A percentile compares a stretch with the other conserved stretches of the same genome.
Conservation (phyloP, 2,113 vertebrate species). For the Phalacrocorax aristotelis region DNA sequence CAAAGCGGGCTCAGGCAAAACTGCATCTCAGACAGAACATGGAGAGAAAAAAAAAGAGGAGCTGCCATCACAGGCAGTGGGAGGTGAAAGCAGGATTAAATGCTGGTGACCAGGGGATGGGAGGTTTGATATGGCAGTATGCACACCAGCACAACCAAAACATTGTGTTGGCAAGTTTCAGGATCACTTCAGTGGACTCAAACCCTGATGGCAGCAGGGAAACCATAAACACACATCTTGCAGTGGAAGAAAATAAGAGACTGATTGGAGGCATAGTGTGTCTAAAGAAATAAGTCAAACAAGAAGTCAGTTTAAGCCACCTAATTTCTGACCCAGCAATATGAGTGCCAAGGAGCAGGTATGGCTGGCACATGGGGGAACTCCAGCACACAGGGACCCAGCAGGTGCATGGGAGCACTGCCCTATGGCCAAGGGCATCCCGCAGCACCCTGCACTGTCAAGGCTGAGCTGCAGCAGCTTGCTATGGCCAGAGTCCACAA, state of each 20-base stretch:
- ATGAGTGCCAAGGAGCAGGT: neutral
- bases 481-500: rapidly evolving
- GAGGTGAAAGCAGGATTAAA: neutral
- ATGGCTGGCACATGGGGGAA: rapidly evolving
- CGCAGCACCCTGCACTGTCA: neutral
- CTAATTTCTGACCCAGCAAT: neutral
- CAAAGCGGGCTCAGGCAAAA: neutral
- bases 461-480: neutral
- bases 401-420: rapidly evolving
- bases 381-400: neutral
- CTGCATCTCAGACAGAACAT: neutral
- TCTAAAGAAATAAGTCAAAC: neutral
- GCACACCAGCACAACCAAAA: neutral
- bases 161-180: rapidly evolving
- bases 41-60: neutral
- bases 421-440: neutral
- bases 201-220: neutral
- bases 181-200: neutral
- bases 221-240: neutral
- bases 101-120: neutral
- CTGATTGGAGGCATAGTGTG: neutral
- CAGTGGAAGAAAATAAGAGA: neutral
- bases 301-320: neutral
- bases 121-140: neutral
- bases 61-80: neutral